Base-by-base conservation (phyloP, 2,888 invertebrate species). In the Mythimna pallens region DNA sequence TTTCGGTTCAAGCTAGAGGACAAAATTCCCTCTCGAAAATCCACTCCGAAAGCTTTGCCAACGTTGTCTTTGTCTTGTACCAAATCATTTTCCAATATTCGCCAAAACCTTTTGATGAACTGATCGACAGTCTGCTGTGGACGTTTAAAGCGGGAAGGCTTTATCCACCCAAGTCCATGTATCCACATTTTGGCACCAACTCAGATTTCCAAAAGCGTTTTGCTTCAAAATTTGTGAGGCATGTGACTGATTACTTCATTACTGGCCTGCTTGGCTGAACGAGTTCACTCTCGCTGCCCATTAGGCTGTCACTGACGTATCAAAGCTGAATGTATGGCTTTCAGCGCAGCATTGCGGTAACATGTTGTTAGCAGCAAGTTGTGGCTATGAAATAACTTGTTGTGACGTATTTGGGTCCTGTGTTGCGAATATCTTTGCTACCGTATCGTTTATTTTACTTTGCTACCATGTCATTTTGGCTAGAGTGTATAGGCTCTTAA, bases 181-280 rank as follows among this genome's bases (percentile, higher is more conserved):
- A 57, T 61, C 55, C 70, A 57, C 59, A 80, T 73, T 77, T 80
- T 78, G 81, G 78, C 80, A 65, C 74, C 63, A 73, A 80, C 65
- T 80, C 77, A 80, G 81, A 81, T 78, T 81, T 81, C 54, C 54
- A 50, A 80, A 43, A 74, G 74, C 73, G 63, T 80, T 80, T 73
- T 68, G 78, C 67, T 65, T 81, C 65, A 73, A 78, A 80, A 80
- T 78, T 80, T n/a, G 63, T 69, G 54, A 81, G 80, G 74, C 78
- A 78, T 70, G 80, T 81, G 80, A 81, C 80, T 81, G 80, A 81
- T 81, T 81, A 81, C 81, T 81, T 81, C 78, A 81, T 81, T 78
- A 81, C 78, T 47, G 17, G 47, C 64, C 14, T 47, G 69, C 80
- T 43, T 47, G 73, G 78, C 65, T 65, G 73, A 81, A 74, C 78